phyloP scores from a whole-genome alignment of 2,797 vertebrate species.

The Rhinatrema bivittatum region DNA sequence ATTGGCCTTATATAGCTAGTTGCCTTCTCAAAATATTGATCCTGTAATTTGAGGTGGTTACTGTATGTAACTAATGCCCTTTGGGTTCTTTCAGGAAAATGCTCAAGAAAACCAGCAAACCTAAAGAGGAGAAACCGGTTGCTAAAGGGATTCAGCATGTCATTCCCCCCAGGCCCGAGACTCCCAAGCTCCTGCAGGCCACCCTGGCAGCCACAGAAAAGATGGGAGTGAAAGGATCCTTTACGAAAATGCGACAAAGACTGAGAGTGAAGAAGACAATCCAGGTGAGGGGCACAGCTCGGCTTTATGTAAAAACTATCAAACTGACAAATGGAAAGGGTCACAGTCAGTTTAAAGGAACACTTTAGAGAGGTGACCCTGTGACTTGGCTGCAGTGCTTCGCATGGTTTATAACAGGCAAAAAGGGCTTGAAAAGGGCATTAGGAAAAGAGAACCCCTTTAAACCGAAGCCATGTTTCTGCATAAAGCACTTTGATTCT shows the following conservation, averaged over 20 bases:
- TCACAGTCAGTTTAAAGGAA: rapidly evolving
- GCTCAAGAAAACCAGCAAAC: constrained; percentile 71
- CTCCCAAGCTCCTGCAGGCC: constrained; percentile 76
- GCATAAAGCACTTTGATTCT: too few relatives aligned
- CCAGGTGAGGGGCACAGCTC: constrained; percentile 41
- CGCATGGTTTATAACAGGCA: too few relatives aligned
- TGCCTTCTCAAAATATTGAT: too few relatives aligned
- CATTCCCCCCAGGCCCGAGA: constrained; percentile 59
- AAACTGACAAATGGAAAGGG: rapidly evolving
- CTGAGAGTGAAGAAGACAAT: constrained; percentile 61
- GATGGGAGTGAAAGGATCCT: constrained; percentile 52
- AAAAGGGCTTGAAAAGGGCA: too few relatives aligned
- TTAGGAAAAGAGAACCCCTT: too few relatives aligned
- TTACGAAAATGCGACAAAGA: constrained; percentile 58
- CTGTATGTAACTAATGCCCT: background rate
- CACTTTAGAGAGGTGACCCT: background rate
- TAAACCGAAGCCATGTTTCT: too few relatives aligned
- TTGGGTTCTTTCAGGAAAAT: constrained; percentile 64
- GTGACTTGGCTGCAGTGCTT: too few relatives aligned
- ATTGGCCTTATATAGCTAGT: too few relatives aligned
- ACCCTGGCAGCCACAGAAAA: constrained; percentile 64
- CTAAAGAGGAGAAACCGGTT: constrained; percentile 49
- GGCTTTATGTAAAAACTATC: constrained; percentile 40
- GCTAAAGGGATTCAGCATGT: constrained; percentile 40
- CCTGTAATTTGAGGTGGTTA: too few relatives aligned